Evolutionary conservation across 2,888 invertebrate genomes (phyloP), one percentile per base, ranked within the genome.

Genomic region (Rhimphoctona megacephalus): DNA sequence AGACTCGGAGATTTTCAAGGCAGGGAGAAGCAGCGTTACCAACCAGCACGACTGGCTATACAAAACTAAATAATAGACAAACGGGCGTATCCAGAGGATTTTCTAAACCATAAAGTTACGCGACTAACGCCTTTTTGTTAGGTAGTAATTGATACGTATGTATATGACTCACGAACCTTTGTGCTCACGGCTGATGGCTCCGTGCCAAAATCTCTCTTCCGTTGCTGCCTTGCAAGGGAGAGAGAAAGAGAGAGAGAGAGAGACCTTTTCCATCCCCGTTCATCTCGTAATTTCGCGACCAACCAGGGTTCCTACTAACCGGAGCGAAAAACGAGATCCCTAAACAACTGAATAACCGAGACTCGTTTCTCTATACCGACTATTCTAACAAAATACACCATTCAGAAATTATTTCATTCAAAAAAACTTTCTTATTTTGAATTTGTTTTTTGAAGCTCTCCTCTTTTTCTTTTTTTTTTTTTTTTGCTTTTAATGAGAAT

Each of bases 191-290:
- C 83, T 86, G 86, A 89, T 92, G 93, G 93, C 92, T 87, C 83
- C 85, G 83, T 88, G 93, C 93, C 93, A 93, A 93, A 93, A 93
- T 92, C 88, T 89, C 90, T 88, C 90, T 88, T 85, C 83, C 90
- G 89, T 85, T 81, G 83, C 86, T 89, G 54, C 36, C 46, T 39
- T 43, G 39, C 64, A 61, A 57, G 36, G 67, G 54, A 3, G 52
- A 66, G 49, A 83, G 36, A 46, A 39, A 61, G 77, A 70, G 70
- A 76, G 64, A 57, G 72, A 73, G 90, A 90, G 90, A 25, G 25
- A 57, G 57, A 25, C 30, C 90, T 22, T 67, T 90, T 89, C 91
- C 90, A 88, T 79, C 80, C 57, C 69, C 72, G 82, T 85, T 83
- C 76, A 83, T 82, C 78, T 39, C 67, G 46, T 73, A 57, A 74